A percentile compares a stretch with the other conserved stretches of the same genome.
phyloP scores from a whole-genome alignment of 1,140 invertebrate genomes.

The Melanaphis sacchari region DNA sequence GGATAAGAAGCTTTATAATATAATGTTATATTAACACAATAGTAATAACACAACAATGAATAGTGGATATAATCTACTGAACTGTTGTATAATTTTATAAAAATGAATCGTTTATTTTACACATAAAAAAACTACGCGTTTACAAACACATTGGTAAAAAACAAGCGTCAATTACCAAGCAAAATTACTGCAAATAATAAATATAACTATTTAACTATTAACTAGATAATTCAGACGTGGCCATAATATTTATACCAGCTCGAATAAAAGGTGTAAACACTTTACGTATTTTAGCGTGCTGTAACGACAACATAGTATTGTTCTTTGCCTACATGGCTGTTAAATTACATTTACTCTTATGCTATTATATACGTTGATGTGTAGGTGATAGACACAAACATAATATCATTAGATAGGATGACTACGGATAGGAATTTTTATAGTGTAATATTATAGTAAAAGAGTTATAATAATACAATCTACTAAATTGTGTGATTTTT shows the following conservation, averaged over 20 bases:
- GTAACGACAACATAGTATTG: background rate
- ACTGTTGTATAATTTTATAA: background rate
- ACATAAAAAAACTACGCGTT: background rate
- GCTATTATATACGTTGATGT: background rate
- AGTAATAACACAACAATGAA: background rate
- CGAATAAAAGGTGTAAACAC: background rate
- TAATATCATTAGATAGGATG: background rate
- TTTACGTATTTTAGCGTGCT: background rate
- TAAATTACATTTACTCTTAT: background rate
- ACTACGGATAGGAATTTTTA: background rate
- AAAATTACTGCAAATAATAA: background rate
- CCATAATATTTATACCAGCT: background rate
- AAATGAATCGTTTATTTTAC: background rate
- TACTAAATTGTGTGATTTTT: constrained; percentile 5
- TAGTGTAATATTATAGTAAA: background rate
- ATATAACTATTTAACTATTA: no score
- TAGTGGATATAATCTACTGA: background rate
- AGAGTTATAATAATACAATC: background rate
- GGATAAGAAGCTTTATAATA: background rate
- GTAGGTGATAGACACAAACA: background rate
- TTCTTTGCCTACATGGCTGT: background rate
- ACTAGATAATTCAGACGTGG: background rate
- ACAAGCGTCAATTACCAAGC: background rate
- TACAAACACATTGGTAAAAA: background rate
- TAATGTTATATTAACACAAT: background rate